Evolutionary conservation across 2,113 vertebrate species (phyloP).

Genomic region (Thamnophis sirtalis): DNA sequence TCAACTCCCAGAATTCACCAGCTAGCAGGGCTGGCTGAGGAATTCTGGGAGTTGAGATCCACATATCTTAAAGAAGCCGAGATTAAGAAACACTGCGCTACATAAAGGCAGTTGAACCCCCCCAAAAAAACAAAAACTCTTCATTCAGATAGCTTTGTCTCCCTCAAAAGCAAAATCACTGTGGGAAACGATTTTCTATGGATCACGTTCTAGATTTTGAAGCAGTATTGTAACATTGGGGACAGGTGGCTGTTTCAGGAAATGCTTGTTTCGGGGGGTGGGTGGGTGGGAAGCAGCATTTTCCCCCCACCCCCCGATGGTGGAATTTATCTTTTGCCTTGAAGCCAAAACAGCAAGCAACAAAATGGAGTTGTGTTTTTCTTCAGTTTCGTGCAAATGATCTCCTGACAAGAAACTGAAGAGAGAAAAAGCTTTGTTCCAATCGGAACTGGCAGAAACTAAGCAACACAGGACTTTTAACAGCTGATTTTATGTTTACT

Average conservation of each 20-base stretch:
- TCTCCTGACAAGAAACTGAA: neutral
- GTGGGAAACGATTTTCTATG: neutral
- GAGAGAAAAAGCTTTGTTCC: neutral
- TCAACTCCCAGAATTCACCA: too few relatives aligned
- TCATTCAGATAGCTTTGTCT: neutral
- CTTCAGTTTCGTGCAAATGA: neutral
- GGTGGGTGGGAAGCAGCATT: neutral
- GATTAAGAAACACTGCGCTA: too few relatives aligned
- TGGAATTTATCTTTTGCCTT: neutral
- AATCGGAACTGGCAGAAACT: neutral
- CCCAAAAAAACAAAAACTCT: neutral
- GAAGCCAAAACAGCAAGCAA: neutral
- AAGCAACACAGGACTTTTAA: neutral
- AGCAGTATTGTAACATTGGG: neutral
- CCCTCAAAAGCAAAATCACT: neutral
- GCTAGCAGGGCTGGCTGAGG: too few relatives aligned
- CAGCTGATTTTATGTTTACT: conserved; percentile 11
- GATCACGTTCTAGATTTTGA: neutral
- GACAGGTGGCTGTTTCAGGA: too few relatives aligned
- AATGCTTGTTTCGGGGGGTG: neutral
- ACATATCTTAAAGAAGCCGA: too few relatives aligned
- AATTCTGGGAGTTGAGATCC: too few relatives aligned
- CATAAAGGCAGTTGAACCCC: neutral
- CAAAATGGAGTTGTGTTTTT: neutral
- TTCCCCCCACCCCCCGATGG: too few relatives aligned